phyloP scores from a whole-genome alignment of 2,888 invertebrate genomes.

The Ochropacha duplaris region DNA sequence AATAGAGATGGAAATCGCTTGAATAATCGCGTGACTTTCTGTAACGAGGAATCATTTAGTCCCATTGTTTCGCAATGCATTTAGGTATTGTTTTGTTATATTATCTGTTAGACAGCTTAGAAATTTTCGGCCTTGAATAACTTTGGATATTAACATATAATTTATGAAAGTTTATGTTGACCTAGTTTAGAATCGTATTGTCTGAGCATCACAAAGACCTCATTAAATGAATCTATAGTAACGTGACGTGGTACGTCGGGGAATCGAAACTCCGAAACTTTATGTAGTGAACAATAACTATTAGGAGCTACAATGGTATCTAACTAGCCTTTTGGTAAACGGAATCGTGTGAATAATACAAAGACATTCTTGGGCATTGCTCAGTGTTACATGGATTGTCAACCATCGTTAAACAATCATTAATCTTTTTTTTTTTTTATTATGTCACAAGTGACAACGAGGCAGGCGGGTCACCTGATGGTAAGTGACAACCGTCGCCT shows the following conservation, averaged over 20 bases:
- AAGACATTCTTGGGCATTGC: background rate
- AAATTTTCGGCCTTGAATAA: conserved; percentile 15
- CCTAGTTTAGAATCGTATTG: background rate
- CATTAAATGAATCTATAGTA: too few species aligned
- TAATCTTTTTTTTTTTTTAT: too few species aligned
- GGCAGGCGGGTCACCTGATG: too few species aligned
- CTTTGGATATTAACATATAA: background rate
- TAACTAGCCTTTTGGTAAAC: background rate
- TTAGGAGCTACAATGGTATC: background rate
- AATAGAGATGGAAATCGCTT: conserved; percentile 12
- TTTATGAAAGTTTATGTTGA: background rate
- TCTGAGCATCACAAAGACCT: background rate
- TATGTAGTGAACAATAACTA: background rate
- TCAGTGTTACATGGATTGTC: background rate
- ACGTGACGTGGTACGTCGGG: too few species aligned
- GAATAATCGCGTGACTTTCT: conserved; percentile 12
- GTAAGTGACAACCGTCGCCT: too few species aligned
- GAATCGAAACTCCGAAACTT: background rate
- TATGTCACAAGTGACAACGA: too few species aligned
- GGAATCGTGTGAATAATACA: too few species aligned
- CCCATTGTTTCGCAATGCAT: conserved; percentile 30
- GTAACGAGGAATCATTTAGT: conserved; percentile 22
- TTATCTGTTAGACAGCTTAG: conserved; percentile 15
- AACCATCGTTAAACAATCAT: too few species aligned
- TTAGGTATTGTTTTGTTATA: conserved; percentile 13